Evolutionary conservation across 2,113 vertebrate species (phyloP), one percentile per base, ranked within the genome.

Genomic region (Catharus fuscescens): DNA sequence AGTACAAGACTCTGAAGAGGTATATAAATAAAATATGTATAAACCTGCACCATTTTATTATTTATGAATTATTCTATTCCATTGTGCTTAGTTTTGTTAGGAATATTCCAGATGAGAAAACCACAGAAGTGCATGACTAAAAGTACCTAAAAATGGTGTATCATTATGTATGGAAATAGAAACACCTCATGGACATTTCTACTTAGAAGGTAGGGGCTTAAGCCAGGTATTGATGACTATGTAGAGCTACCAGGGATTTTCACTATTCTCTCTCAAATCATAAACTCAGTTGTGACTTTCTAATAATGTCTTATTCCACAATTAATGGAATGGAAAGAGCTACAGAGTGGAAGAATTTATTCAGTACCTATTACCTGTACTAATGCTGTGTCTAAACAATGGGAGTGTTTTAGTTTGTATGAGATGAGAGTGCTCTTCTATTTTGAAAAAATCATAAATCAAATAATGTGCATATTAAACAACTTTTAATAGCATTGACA

Each of bases 391-490:
- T 29, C 86, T 73, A 77, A 78, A 36, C 23, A 60, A 45, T 25
- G 18, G 19, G 25, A 20, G 6, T 73, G 9, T 59, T 88, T 83
- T 56, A 31, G 25, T 72, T 83, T 45, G 18, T 62, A 18, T 24
- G 57, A 91, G 32, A 73, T 76, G 85, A 90, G 61, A 38, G 7
- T 59, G 67, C 44, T 95, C 53, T 66, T 92, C 87, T 82, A 16
- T 85, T 56, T 38, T 81, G 67, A 89, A 95, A 88, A 96, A 77
- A 31, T 72, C 42, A 87, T 93, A 95, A 97, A 96, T 97, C 88
- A 97, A 85, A 82, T 95, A 44, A 64, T 53, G 57, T 90, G 77
- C 67, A 38, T 70, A 94, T 96, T 89, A 92, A 87, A 76, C 54
- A 95, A 80, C 67, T 96, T 91, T 95, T 95, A 90, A 70, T 82